These are phyloP conservation scores for Trematomus loennbergii DNA, from an alignment of 2,113 vertebrate genomes.

Conservation along the genomic window DNA sequence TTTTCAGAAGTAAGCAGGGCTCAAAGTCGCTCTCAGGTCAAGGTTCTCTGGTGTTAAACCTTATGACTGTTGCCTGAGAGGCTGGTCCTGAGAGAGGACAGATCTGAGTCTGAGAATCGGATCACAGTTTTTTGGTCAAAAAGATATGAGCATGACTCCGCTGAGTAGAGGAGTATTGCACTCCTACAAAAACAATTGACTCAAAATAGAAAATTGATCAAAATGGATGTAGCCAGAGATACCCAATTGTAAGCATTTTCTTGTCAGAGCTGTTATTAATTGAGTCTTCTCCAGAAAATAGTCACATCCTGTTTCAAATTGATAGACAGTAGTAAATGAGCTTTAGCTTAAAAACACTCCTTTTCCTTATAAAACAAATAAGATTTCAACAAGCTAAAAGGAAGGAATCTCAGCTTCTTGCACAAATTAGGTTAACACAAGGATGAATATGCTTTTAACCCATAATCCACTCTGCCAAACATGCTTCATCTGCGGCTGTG, in stretches of 20 bases:
- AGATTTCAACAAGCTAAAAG: not conserved
- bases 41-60: not conserved
- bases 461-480: constrained; percentile 21
- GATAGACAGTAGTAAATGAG: not conserved
- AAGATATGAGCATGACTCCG: not conserved
- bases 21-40: not conserved
- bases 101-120: not conserved
- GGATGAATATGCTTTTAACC: constrained; percentile 1
- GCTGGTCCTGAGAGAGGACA: not conserved
- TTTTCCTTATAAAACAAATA: not conserved
- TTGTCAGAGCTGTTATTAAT: not conserved
- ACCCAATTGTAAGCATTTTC: not conserved
- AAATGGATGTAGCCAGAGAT: not conserved
- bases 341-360: not conserved
- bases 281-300: not conserved
- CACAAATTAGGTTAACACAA: not conserved
- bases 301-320: not conserved
- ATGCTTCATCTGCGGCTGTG: constrained; percentile 46
- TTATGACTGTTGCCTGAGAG: not conserved
- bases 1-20: not conserved
- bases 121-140: not conserved
- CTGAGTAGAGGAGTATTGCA: not conserved
- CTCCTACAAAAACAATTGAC: not conserved
- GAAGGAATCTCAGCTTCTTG: not conserved
- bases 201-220: not conserved